Conservation (phyloP, 37 sponge, comb jelly and placozoan species). For the Bolinopsis microptera region DNA sequence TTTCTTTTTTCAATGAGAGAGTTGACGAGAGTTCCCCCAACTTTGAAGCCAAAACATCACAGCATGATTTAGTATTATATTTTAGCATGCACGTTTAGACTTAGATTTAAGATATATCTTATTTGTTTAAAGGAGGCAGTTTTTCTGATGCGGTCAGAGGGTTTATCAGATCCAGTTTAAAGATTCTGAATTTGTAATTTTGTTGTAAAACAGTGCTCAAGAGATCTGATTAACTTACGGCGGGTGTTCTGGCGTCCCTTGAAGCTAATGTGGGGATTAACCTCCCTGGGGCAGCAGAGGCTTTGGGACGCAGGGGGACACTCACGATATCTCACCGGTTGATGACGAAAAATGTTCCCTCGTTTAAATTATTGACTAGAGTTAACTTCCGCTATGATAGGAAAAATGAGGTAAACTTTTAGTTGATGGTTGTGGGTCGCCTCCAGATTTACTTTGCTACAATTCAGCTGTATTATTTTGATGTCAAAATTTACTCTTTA, state of each 20-base stretch:
- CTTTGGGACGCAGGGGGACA: constrained; percentile 24
- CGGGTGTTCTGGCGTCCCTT: constrained; percentile 4
- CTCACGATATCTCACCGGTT: neutral
- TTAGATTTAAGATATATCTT: constrained; percentile 32
- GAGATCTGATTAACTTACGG: constrained; percentile 1
- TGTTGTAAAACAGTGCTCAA: neutral
- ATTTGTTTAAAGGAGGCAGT: constrained; percentile 33
- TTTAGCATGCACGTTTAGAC: constrained; percentile 60
- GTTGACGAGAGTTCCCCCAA: neutral
- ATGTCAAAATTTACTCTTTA: neutral
- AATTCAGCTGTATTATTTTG: constrained; percentile 53
- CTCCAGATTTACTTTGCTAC: neutral
- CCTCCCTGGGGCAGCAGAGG: constrained; percentile 65
- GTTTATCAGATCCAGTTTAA: neutral
- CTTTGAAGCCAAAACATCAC: neutral
- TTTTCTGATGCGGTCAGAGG: constrained; percentile 66
- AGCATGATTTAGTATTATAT: constrained; percentile 9
- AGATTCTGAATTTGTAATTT: neutral
- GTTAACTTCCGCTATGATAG: neutral
- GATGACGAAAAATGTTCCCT: constrained; percentile 65
- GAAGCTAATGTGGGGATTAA: constrained; percentile 56
- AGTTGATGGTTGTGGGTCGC: constrained; percentile 34
- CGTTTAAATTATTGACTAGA: neutral
- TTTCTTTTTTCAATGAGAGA: too few species aligned
- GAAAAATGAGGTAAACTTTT: constrained; percentile 31